These are phyloP conservation scores for Campoplex capitator DNA, from an alignment of 2,888 invertebrate species.

Conservation along the genomic window DNA sequence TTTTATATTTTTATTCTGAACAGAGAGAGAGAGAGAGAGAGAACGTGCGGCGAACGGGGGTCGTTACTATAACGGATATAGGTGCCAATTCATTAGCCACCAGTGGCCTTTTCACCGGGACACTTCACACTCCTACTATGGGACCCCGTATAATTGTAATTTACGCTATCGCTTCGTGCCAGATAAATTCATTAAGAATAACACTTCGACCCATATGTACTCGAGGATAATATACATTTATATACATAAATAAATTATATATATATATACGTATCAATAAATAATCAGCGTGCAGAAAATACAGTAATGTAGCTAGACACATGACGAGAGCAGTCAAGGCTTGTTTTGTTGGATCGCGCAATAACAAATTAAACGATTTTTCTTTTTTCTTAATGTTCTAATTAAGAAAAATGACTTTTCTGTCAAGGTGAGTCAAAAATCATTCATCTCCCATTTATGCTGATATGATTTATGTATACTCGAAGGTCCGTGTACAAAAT, in stretches of 20 bases:
- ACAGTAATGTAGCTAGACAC: not conserved
- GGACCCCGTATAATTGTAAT: slow-evolving; percentile 64
- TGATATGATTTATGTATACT: not conserved
- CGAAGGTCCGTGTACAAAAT: not conserved
- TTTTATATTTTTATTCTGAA: not conserved
- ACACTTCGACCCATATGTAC: not conserved
- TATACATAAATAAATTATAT: not conserved
- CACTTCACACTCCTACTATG: slow-evolving; percentile 45
- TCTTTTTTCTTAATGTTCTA: not conserved
- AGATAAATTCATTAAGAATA: slow-evolving; percentile 63
- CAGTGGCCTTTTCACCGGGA: slow-evolving; percentile 59
- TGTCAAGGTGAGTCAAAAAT: not conserved
- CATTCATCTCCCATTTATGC: too few species aligned
- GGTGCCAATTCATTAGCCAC: slow-evolving; percentile 68
- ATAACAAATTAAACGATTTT: not conserved
- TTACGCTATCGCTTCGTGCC: slow-evolving; percentile 64
- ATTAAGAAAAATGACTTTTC: not conserved
- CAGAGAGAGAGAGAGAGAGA: not conserved
- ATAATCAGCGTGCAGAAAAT: not conserved
- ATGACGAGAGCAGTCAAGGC: not conserved
- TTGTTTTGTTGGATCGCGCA: not conserved
- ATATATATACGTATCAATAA: not conserved
- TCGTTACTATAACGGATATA: slow-evolving; percentile 67
- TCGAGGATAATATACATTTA: not conserved
- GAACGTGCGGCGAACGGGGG: not conserved